Base-by-base conservation (phyloP, 2,888 invertebrate genomes). In the Philhelius pedissequus region DNA sequence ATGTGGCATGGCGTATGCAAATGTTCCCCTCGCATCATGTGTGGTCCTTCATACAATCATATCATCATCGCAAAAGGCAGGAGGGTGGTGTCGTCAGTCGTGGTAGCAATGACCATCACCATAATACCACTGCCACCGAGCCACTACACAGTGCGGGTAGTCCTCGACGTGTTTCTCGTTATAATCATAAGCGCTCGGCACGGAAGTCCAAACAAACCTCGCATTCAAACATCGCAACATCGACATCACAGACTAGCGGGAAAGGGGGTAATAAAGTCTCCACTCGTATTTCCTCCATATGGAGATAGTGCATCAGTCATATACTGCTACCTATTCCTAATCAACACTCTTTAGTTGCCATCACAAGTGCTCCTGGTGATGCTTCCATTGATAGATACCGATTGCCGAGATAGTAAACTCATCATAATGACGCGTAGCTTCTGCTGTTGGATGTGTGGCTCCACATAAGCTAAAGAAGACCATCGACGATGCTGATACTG, bases 221-320 rank as follows among this genome's bases (percentile, higher is more conserved):
- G 81, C 74, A 87, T 87, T 86, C 62, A 71, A 86, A 64, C 71
- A 82, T 87, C 86, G 66, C 71, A 86, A 64, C 71, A 82, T 48
- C 77, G 68, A 88, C 89, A 88, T 88, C 88, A 87, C 86, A 86
- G 87, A 87, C 87, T 84, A 82, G 81, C 87, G 40, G 48, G 9
- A 20, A 40, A 56, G 43, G 15, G 7, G 20, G 71, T 13, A 35
- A 18, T 25, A 74, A 70, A 75, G 80, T 81, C 80, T 76, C 80
- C 75, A 74, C 68, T 52, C 35, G 60, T 35, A 50, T 35, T 32
- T 9, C 32, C 13, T 15, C 15, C 6, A 13, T 56, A 22, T 22
- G 30, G 18, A 22, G 27, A 48, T 64, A 64, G 64, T 48, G 45
- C 48, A 48, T 22, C 45, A 13, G 22, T 15, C 15, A 9, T 54